Conservation (phyloP, 2,888 invertebrate species). For the Protonemura montana region DNA sequence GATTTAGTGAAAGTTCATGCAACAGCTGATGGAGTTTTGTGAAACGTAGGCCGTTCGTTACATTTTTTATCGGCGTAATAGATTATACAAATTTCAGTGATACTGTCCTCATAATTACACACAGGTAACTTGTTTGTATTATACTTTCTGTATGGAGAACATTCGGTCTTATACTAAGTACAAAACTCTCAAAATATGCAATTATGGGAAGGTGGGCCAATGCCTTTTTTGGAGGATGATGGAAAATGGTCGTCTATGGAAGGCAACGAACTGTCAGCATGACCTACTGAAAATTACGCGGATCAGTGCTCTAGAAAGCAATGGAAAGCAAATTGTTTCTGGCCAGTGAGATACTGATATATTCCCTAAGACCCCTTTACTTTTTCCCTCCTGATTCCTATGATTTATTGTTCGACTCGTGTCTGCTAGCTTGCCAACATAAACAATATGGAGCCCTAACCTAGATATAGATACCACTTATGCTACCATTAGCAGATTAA, state of each 20-base stretch:
- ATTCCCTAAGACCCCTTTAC: not conserved
- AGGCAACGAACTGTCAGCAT: slow-evolving; percentile 23
- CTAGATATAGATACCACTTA: not conserved
- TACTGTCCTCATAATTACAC: slow-evolving; percentile 24
- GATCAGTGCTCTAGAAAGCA: not conserved
- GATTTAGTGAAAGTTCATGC: not conserved
- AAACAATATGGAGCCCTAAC: slow-evolving; percentile 4
- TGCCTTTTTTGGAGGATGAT: slow-evolving; percentile 26
- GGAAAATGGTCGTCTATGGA: slow-evolving; percentile 36
- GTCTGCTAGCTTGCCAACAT: not conserved
- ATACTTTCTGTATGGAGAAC: not conserved
- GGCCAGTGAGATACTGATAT: not conserved
- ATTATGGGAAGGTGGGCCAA: slow-evolving; percentile 15
- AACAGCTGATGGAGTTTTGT: slow-evolving; percentile 39
- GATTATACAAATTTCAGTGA: slow-evolving; percentile 20
- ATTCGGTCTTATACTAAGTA: not conserved
- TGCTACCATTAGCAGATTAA: not conserved
- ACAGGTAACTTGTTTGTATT: slow-evolving; percentile 8
- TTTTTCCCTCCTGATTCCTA: not conserved
- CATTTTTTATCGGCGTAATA: slow-evolving; percentile 40
- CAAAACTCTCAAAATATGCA: not conserved
- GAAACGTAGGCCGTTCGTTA: slow-evolving; percentile 33
- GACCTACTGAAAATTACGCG: slow-evolving; percentile 1
- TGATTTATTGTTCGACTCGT: not conserved
- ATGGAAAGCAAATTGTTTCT: not conserved